These are phyloP conservation scores for Epizoanthus fatuus DNA, from an alignment of 92 coral and sea anemone genomes.

Conservation along the genomic window DNA sequence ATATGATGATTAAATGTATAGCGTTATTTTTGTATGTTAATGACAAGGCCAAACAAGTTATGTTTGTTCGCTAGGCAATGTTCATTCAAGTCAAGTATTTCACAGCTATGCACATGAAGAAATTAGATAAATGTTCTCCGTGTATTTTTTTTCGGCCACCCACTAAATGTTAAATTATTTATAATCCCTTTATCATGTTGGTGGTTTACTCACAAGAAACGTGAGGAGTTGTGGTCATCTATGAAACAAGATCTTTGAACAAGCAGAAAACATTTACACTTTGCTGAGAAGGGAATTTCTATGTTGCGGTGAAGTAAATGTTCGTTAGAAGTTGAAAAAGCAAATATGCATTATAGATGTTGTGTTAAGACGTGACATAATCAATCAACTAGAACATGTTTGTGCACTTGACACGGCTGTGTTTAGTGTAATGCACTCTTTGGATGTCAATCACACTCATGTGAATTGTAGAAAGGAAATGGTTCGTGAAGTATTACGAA, in stretches of 20 bases:
- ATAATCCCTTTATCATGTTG: conserved; percentile 28
- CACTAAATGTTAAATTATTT: conserved; percentile 32
- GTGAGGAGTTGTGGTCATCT: conserved; percentile 19
- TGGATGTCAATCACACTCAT: not conserved
- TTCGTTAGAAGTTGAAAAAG: conserved; percentile 19
- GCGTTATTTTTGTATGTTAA: not conserved
- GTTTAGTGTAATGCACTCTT: not conserved
- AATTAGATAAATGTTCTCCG: no score
- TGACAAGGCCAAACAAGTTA: not conserved
- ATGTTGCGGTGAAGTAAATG: not conserved
- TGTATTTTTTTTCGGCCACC: conserved; percentile 7
- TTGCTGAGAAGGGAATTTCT: conserved; percentile 1
- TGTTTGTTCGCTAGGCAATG: conserved; percentile 28
- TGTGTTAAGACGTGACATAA: not conserved
- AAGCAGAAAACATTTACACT: conserved; percentile 7
- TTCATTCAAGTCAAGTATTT: conserved; percentile 6
- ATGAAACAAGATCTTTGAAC: conserved; percentile 35
- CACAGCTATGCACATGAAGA: not conserved
- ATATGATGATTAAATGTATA: not conserved
- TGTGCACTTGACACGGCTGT: not conserved
- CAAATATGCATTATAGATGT: not conserved
- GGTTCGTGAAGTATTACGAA: no score
- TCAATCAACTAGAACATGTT: not conserved
- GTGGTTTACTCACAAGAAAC: conserved; percentile 28
- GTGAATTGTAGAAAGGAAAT: not conserved